Evolutionary conservation across 30 jellyfish, hydroid and myxozoan species (phyloP), one percentile per base, ranked within the genome.

Genomic region (Haliclystus octoradiatus): DNA sequence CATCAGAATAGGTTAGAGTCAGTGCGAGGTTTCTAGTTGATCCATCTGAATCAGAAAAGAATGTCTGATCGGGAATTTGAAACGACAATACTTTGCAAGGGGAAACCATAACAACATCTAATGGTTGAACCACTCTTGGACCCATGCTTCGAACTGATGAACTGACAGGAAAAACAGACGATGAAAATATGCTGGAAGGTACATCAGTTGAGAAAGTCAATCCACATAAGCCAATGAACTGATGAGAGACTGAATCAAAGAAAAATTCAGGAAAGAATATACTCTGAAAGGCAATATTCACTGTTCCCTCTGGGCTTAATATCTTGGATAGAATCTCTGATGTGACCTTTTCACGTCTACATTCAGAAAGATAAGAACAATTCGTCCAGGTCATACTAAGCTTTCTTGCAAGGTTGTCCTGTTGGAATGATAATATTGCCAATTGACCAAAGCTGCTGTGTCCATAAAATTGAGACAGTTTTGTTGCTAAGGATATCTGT

Each of bases 401-500:
- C 0, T 28, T 57, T 23, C 63, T 82, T 28, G 33, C 77, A 2
- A 51, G 40, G 28, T 65, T 53, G 0, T 63, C 65, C 1, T 80
- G 76, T 33, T 31, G 24, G 78, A 69, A 91, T 7, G 89, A 71
- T 12, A 82, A 49, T 9, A 83, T 62, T 31, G 70, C 63, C 31
- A 91, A 63, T 23, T 64, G 57, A 40, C 57, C 65, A 15, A 71
- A 53, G 71, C 70, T 74, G 4, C 62, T 65, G 64, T 91, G 95
- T 13, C 89, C 85, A 35, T 76, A 50, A 68, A 25, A 91, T 15
- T 71, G 69, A 24, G 90, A 65, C 1, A 82, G 73, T 70, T 82
- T 83, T 3, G 96, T 82, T 35, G 51, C 67, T 2, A 91, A 68
- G 15, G 81, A 61, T 1, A 91, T 63, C 78, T 91, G 95, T 70